Evolutionary conservation across 2,888 invertebrate genomes (phyloP).

Genomic region (Caenorhabditis angaria): DNA sequence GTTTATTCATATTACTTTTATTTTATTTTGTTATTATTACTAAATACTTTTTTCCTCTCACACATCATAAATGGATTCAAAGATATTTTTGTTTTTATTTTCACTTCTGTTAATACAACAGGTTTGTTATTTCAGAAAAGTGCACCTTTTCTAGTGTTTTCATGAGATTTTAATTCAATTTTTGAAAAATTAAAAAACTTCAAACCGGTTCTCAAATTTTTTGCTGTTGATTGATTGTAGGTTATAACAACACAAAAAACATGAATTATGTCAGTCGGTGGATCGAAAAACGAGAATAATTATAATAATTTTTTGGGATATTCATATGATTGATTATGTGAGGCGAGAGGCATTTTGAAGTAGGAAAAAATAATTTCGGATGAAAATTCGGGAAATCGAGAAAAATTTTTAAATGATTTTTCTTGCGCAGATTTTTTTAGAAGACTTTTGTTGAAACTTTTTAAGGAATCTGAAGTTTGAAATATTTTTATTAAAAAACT

Average conservation of each 20-base stretch:
- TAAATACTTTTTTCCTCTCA: background rate
- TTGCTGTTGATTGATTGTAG: constrained; percentile 1
- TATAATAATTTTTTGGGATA: background rate
- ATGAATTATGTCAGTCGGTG: constrained; percentile 1
- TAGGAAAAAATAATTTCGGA: too few relatives aligned
- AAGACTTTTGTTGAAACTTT: too few relatives aligned
- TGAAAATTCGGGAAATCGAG: too few relatives aligned
- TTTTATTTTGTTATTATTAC: background rate
- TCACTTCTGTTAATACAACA: background rate
- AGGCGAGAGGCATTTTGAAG: too few relatives aligned
- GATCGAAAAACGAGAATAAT: constrained; percentile 1
- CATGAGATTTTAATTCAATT: background rate
- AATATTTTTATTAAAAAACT: too few relatives aligned
- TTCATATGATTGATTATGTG: too few relatives aligned
- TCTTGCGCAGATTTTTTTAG: too few relatives aligned
- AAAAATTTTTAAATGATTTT: too few relatives aligned
- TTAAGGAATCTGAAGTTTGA: too few relatives aligned
- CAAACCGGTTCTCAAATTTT: background rate
- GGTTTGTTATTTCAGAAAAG: background rate
- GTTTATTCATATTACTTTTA: background rate
- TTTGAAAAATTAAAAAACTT: background rate
- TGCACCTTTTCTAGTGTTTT: background rate
- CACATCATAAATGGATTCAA: too few relatives aligned
- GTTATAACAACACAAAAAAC: background rate
- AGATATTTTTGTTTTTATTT: background rate